Percentiles rank a stretch among this genome's conserved stretches.
phyloP scores from a whole-genome alignment of 2,888 invertebrate genomes.

The Tetramorium bicarinatum region DNA sequence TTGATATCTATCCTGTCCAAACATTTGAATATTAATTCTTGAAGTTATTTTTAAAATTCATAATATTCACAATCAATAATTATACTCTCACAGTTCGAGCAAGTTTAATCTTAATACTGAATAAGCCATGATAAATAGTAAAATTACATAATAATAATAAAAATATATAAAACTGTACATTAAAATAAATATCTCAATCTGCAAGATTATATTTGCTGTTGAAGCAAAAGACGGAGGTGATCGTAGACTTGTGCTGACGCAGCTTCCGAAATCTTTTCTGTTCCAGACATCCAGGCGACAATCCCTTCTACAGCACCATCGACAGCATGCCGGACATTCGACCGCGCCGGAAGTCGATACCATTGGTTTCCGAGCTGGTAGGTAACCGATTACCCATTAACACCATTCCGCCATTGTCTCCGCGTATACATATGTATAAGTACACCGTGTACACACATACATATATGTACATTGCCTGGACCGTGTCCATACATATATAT shows the following conservation, averaged over 20 bases:
- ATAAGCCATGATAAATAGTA: background rate
- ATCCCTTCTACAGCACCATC: conserved; percentile 99
- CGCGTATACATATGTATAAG: conserved; percentile 59
- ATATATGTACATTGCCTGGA: conserved; percentile 79
- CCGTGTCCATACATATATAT: conserved; percentile 65
- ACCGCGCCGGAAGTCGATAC: conserved; percentile 98
- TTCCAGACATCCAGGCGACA: conserved; percentile 95
- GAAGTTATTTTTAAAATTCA: background rate
- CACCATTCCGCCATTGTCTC: conserved; percentile 39
- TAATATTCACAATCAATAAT: background rate
- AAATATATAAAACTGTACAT: too few species aligned
- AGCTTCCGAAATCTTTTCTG: conserved; percentile 67
- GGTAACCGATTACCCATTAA: conserved; percentile 87
- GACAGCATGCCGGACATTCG: conserved; percentile 99
- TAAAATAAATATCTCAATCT: background rate
- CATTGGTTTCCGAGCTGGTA: conserved; percentile 99
- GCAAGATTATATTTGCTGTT: background rate
- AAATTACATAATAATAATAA: background rate
- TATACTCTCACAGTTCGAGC: background rate
- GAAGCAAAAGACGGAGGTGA: background rate
- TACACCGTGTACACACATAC: conserved; percentile 60
- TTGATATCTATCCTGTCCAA: background rate
- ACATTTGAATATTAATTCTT: background rate
- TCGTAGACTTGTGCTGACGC: background rate
- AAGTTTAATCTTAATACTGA: background rate